A percentile compares a stretch with the other conserved stretches of the same genome.
Evolutionary conservation across 23 tunicate species (phyloP).

Genomic region (Botrylloides violaceus): DNA sequence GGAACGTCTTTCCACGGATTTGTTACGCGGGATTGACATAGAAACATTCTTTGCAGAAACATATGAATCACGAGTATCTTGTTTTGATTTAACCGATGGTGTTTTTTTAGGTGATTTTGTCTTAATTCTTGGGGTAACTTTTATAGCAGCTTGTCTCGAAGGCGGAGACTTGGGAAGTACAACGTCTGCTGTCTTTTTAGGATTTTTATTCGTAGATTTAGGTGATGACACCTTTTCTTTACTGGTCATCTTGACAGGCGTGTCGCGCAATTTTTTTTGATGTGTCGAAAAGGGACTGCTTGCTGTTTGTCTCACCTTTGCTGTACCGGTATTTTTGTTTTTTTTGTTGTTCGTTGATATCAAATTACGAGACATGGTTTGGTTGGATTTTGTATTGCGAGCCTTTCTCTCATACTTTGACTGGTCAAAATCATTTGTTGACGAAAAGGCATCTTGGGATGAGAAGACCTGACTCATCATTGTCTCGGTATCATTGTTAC

Average conservation of each 20-base stretch:
- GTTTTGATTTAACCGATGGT: neutral
- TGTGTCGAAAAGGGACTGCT: neutral
- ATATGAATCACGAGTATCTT: neutral
- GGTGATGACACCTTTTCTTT: neutral
- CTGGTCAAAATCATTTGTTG: neutral
- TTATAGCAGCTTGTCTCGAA: neutral
- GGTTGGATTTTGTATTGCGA: neutral
- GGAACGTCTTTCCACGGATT: neutral
- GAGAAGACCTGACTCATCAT: constrained; percentile 92
- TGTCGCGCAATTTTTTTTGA: neutral
- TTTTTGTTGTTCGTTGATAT: neutral
- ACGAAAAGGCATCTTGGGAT: constrained; percentile 16
- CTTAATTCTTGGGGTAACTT: constrained; percentile 16
- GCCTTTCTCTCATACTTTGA: neutral
- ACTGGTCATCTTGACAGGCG: neutral
- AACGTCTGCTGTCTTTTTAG: neutral
- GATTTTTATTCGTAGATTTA: neutral
- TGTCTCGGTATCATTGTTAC: constrained; percentile 60
- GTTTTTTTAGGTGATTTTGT: neutral
- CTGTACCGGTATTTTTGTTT: neutral
- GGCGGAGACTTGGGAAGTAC: constrained; percentile 11
- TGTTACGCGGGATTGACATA: neutral
- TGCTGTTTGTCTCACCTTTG: neutral
- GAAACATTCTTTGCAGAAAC: too few species aligned
- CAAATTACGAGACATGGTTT: too few species aligned